phyloP scores from a whole-genome alignment of 1,140 invertebrate species.

The Nylanderia fulva region DNA sequence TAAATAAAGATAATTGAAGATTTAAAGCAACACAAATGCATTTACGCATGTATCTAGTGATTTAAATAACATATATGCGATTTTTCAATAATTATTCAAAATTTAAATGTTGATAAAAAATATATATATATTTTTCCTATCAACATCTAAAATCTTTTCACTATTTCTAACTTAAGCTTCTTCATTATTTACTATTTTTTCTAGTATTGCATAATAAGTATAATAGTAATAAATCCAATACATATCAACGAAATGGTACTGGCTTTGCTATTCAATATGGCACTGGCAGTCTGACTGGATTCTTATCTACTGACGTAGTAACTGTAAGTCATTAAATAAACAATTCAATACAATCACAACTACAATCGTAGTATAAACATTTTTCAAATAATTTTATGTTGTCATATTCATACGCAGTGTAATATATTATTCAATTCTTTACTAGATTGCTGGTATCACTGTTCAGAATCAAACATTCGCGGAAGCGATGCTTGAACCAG shows the following conservation, averaged over 20 bases:
- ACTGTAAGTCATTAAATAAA: constrained; percentile 87
- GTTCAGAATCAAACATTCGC: too few relatives aligned
- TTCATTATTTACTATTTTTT: background rate
- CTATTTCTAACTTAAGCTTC: background rate
- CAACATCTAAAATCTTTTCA: background rate
- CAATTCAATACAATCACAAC: background rate
- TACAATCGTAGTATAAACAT: background rate
- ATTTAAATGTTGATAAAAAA: background rate
- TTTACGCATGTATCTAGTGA: background rate
- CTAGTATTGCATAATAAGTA: constrained; percentile 98
- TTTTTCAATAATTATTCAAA: constrained; percentile 25
- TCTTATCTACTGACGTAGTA: constrained; percentile 95
- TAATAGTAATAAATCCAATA: constrained; percentile 93
- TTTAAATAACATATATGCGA: too few relatives aligned
- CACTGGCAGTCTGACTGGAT: constrained; percentile 93
- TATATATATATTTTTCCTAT: too few relatives aligned
- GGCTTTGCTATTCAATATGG: constrained; percentile 98
- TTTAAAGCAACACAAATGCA: background rate
- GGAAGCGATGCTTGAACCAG: too few relatives aligned
- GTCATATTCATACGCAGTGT: too few relatives aligned
- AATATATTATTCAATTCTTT: too few relatives aligned
- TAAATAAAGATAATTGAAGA: constrained; percentile 30
- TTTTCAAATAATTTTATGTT: background rate
- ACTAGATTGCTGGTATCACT: too few relatives aligned
- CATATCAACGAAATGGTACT: constrained; percentile 96